Evolutionary conservation across 2,113 vertebrate genomes (phyloP), one percentile per base, ranked within the genome.

Genomic region (Holacanthus passer): DNA sequence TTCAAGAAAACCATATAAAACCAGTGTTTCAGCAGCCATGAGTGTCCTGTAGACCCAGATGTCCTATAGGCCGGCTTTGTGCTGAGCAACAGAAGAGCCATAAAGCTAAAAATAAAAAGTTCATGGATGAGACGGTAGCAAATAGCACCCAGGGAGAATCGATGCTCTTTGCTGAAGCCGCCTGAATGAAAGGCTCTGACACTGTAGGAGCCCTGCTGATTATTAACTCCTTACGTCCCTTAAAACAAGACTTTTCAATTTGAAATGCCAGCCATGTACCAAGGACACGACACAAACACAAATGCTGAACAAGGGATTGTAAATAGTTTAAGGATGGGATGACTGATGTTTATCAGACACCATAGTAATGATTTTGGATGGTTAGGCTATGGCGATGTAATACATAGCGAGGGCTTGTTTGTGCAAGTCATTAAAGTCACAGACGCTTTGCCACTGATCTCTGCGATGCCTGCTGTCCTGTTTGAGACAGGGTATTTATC

Each of bases 51-150:
- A 81, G 53, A 81, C 65, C 56, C 77, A 47, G 80, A 53, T 78
- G 89, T 78, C 82, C 77, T 63, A 32, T 86, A 68, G 74, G 65
- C 81, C 85, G 65, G 84, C 79, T 80, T 87, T 88, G 79, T 79
- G 82, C 73, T 72, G 77, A 69, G 81, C 72, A 88, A 76, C 81
- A 84, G 53, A 81, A 60, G 85, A 84, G 84, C 87, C 68, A 45
- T 88, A 68, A 87, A 89, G 79, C 88, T 94, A 93, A 91, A 93
- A 94, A 92, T 93, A 94, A 94, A 91, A 71, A 86, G 78, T 86
- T 92, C 52, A 79, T 79, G 79, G 87, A 86, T 82, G 77, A 91
- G 81, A 66, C 37, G 48, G 50, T 77, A 56, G 86, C 82, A 85
- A 93, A 90, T 80, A 76, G 81, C 82, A 86, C 79, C 85, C 50